Evolutionary conservation across 2,113 vertebrate genomes (phyloP).

Genomic region (Anolis carolinensis): DNA sequence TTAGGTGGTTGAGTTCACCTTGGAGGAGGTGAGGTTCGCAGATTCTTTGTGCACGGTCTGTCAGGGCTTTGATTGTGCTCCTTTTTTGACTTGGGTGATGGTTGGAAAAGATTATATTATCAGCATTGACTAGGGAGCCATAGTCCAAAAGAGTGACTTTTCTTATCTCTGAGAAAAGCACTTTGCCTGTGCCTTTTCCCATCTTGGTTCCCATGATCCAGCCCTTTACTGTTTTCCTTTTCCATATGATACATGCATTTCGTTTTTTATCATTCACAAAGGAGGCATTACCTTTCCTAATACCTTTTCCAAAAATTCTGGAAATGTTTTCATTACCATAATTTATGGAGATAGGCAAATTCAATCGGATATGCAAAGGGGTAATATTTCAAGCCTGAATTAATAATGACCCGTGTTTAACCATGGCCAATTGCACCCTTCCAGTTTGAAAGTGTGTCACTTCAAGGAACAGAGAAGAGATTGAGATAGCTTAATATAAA

Average conservation of each 20-base stretch:
- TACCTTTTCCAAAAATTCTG: background rate
- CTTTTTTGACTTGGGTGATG: no score
- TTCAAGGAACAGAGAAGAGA: constrained; percentile 53
- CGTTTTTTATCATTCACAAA: background rate
- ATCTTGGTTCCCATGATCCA: background rate
- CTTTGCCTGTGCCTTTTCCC: background rate
- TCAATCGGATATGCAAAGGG: constrained; percentile 49
- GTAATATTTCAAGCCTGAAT: constrained; percentile 46
- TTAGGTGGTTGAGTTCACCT: no score
- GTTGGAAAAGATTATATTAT: no score
- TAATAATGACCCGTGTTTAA: constrained; percentile 24
- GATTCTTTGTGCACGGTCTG: no score
- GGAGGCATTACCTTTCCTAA: background rate
- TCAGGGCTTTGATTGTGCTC: no score
- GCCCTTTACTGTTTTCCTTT: background rate
- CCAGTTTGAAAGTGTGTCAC: constrained; percentile 29
- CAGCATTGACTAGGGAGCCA: no score
- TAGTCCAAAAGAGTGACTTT: no score
- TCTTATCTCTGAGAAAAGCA: no score
- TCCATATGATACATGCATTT: no score
- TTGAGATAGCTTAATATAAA: constrained; percentile 50
- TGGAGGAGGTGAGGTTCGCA: no score
- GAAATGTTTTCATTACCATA: constrained; percentile 18
- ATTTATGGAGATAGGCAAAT: constrained; percentile 36
- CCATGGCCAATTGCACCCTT: constrained; percentile 41